Base-by-base conservation (phyloP, 2,888 invertebrate species). In the Hydrotaea cyrtoneurina region DNA sequence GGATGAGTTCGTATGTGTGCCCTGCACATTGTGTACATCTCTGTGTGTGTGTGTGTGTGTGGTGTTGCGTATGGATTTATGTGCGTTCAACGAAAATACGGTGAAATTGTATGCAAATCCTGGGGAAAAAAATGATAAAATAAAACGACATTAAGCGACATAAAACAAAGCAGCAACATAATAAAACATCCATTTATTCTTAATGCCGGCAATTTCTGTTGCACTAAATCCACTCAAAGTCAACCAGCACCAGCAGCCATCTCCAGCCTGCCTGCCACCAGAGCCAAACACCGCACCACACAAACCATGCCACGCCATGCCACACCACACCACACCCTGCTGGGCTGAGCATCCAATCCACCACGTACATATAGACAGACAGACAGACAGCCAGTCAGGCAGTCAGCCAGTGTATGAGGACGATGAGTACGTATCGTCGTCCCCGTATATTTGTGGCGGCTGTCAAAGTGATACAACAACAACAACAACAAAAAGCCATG, bases 161-260 rank as follows among this genome's bases (percentile, higher is more conserved):
- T 81, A 79, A 83, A 81, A 86, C 84, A 86, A 85, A 81, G 83
- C 76, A 79, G 86, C 50, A 81, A 85, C 83, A 86, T 86, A 86
- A 87, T 86, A 86, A 86, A 86, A 86, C 81, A 86, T 85, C 84
- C 86, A 86, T 86, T 87, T 86, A 86, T 86, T 75, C 82, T 83
- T 87, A 86, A 87, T 87, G 86, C 86, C 83, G 87, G 86, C 86
- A 87, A 86, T 87, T 87, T 86, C 81, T 79, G 82, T 79, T 85
- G 81, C 86, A 84, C 86, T 82, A 86, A 87, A 86, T 86, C 86
- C 86, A 87, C 87, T 86, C 86, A 86, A 86, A 85, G 80, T 85
- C 83, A 80, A 81, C 82, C 71, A 55, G 15, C 71, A 21, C 17
- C 23, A 66, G n/a, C 62, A 66, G 36, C 36, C 15, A 43, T 43